phyloP scores from a whole-genome alignment of 2,888 invertebrate species.

The Dioctria rufipes region DNA sequence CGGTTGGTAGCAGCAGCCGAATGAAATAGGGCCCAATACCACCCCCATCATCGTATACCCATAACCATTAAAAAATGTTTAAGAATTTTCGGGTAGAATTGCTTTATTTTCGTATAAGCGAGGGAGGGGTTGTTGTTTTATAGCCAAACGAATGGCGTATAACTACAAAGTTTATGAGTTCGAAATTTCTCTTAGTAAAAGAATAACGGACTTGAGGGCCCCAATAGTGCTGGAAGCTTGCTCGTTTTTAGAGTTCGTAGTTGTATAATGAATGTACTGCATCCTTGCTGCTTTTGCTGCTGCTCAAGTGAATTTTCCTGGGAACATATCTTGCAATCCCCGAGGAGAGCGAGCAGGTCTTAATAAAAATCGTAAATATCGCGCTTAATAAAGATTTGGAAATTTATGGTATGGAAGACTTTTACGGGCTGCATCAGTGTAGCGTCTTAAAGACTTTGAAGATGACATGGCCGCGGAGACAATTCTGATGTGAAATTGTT shows the following conservation, averaged over 20 bases:
- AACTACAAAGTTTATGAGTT: conserved; percentile 21
- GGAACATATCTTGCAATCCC: background rate
- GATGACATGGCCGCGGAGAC: background rate
- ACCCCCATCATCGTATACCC: too few relatives aligned
- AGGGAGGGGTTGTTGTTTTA: background rate
- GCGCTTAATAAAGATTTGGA: conserved; percentile 32
- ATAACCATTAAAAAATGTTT: too few relatives aligned
- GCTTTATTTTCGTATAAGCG: too few relatives aligned
- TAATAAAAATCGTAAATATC: conserved; percentile 39
- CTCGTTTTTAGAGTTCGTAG: too few relatives aligned
- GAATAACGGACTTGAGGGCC: background rate
- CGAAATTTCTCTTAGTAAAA: conserved; percentile 11
- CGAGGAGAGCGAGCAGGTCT: background rate
- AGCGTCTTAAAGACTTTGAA: conserved; percentile 13
- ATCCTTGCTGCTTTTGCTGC: too few relatives aligned
- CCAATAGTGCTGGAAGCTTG: too few relatives aligned
- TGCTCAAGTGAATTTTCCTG: too few relatives aligned
- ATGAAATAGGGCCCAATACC: too few relatives aligned
- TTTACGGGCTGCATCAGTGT: conserved; percentile 18
- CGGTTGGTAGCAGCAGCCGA: too few relatives aligned
- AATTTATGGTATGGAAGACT: conserved; percentile 24
- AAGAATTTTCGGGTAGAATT: too few relatives aligned
- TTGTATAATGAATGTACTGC: too few relatives aligned
- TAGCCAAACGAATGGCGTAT: background rate
- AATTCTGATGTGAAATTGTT: conserved; percentile 13